A percentile compares a stretch with the other conserved stretches of the same genome.
phyloP scores from a whole-genome alignment of 2,797 vertebrate genomes.

The Acanthiza pusilla region DNA sequence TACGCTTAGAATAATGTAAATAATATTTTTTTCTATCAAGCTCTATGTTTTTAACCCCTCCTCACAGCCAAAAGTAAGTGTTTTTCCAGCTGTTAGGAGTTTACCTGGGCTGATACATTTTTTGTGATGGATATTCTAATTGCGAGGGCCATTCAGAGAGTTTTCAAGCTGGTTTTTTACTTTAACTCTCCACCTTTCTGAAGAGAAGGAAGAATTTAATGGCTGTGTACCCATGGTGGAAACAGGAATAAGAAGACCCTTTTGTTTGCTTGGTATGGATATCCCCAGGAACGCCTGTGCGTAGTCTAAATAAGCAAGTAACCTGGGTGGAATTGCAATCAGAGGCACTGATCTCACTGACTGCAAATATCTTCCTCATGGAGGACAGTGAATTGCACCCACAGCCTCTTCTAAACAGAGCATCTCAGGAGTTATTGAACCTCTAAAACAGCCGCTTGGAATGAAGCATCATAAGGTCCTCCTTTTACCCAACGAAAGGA shows the following conservation, averaged over 20 bases:
- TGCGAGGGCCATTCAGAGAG: not conserved
- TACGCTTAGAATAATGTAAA: not conserved
- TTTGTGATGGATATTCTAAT: not conserved
- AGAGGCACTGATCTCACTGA: not conserved
- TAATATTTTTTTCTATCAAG: not conserved
- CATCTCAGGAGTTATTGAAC: not conserved
- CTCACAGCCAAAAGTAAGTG: not conserved
- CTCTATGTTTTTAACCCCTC: not conserved
- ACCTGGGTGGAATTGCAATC: not conserved
- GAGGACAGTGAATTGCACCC: accelerated
- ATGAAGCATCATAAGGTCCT: not conserved
- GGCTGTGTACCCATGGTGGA: not conserved
- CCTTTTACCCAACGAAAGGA: not conserved
- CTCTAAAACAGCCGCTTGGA: not conserved
- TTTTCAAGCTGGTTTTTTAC: not conserved
- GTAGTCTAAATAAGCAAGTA: not conserved
- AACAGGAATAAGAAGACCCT: not conserved
- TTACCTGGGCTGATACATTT: not conserved
- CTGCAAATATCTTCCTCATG: not conserved
- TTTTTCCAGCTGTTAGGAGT: not conserved
- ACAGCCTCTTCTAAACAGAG: not conserved
- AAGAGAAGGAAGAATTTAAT: not conserved
- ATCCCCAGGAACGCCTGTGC: not conserved
- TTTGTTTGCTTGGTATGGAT: not conserved
- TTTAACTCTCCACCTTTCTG: not conserved